A percentile compares a stretch with the other conserved stretches of the same genome.
These are phyloP conservation scores for Fragum sueziense DNA, from an alignment of 2,888 invertebrate genomes.

Conservation along the genomic window DNA sequence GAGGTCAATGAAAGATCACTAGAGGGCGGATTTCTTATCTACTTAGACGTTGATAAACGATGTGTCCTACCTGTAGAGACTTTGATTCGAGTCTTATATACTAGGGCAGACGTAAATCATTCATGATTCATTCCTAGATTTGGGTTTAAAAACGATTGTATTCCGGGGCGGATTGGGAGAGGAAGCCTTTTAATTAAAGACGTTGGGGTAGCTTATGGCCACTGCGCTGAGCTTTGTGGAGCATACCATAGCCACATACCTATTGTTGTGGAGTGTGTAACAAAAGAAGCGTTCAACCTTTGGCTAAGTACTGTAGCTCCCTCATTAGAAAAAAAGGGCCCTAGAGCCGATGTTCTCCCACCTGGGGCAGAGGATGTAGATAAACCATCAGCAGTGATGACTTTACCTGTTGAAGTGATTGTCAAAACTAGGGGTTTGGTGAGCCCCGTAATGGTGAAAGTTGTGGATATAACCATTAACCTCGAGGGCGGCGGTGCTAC, in stretches of 20 bases:
- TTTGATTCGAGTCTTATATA: conserved; percentile 2
- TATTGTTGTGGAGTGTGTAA: not conserved
- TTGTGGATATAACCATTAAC: too few species aligned
- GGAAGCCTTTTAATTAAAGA: not conserved
- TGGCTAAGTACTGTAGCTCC: too few species aligned
- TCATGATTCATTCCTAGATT: conserved; percentile 13
- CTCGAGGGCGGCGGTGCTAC: too few species aligned
- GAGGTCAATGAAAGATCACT: not conserved
- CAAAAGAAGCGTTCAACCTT: not conserved
- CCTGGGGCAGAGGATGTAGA: too few species aligned
- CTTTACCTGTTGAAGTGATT: too few species aligned
- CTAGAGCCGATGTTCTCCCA: too few species aligned
- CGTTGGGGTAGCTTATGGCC: not conserved
- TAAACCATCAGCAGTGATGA: too few species aligned
- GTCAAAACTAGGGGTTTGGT: too few species aligned
- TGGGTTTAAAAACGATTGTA: conserved; percentile 16
- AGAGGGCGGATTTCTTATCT: not conserved
- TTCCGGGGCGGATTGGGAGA: not conserved
- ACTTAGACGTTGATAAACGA: conserved; percentile 10
- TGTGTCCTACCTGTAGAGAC: not conserved
- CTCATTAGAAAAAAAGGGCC: too few species aligned
- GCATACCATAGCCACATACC: not conserved
- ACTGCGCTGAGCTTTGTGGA: conserved; percentile 4
- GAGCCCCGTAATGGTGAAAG: too few species aligned
- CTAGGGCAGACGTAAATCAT: not conserved